Evolutionary conservation across 2,888 invertebrate genomes (phyloP), one percentile per base, ranked within the genome.

Genomic region (Xanthostigma xanthostigma): DNA sequence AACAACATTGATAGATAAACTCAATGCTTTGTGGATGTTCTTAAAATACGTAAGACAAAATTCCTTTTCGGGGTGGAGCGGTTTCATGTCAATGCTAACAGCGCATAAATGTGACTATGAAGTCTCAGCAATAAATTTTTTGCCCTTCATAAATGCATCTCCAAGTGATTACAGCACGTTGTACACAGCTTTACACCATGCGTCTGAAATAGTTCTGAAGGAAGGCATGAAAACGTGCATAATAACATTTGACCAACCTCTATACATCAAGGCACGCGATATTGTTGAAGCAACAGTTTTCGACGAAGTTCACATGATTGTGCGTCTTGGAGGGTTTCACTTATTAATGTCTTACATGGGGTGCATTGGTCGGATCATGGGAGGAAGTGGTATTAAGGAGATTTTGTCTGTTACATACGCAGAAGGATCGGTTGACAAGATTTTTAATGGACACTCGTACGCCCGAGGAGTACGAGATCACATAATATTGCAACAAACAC

Each of bases 11-110:
- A 27, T 36, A 14, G 12, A 34, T n/a, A 43, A 43, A 27, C n/a
- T 43, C 12, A 43, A 43, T 43, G 36, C n/a, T 43, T 43, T 27
- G 34, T 43, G 43, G 43, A 43, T 43, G 43, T 43, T 12, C 33
- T 27, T 43, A 27, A 2, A 43, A 27, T 43, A 27, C 36, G 13
- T 12, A 9, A 43, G 13, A 12, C 13, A 12, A 5, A 13, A 14
- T 12, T 11, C 11, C 33, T 2, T 35, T n/a, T n/a, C 12, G 11
- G 43, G 43, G n/a, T 43, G 43, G 35, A n/a, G n/a, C n/a, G n/a
- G n/a, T n/a, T n/a, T n/a, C n/a, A n/a, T n/a, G n/a, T n/a, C n/a
- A n/a, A n/a, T n/a, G n/a, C n/a, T n/a, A n/a, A n/a, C n/a, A n/a
- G n/a, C n/a, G n/a, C n/a, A n/a, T n/a, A n/a, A n/a, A n/a, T n/a